phyloP scores from a whole-genome alignment of 2,113 vertebrate genomes.

The Talpa occidentalis region DNA sequence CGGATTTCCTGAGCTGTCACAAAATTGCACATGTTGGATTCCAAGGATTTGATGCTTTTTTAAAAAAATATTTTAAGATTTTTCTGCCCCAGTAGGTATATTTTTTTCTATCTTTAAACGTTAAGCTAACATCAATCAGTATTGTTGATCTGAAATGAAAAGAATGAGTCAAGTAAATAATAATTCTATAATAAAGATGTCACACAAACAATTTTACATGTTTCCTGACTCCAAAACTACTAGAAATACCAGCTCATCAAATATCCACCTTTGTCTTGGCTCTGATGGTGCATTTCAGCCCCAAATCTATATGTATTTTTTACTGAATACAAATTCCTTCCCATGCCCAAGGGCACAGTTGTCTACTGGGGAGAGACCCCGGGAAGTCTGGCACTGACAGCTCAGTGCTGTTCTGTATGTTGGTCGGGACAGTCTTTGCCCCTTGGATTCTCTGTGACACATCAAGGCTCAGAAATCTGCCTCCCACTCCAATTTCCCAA shows the following conservation, averaged over 20 bases:
- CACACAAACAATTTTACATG: background rate
- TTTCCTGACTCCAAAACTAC: background rate
- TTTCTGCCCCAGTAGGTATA: background rate
- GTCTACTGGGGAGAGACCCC: background rate
- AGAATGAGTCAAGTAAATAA: background rate
- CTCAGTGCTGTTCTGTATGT: background rate
- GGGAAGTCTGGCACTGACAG: background rate
- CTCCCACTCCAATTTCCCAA: background rate
- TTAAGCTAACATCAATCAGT: background rate
- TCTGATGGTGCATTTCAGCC: background rate
- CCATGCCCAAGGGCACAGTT: background rate
- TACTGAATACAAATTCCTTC: background rate
- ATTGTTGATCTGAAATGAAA: background rate
- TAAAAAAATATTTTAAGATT: background rate
- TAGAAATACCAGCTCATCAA: background rate
- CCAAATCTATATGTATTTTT: background rate
- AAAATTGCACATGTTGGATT: background rate
- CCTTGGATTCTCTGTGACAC: background rate
- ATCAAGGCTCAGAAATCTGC: background rate
- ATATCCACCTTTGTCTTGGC: background rate
- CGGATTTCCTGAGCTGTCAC: conserved; percentile 74
- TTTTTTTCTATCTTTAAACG: conserved; percentile 11
- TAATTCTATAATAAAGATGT: background rate
- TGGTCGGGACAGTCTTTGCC: background rate
- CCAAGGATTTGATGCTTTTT: background rate